Conservation (phyloP, 2,113 vertebrate genomes). For the Carassius auratus region DNA sequence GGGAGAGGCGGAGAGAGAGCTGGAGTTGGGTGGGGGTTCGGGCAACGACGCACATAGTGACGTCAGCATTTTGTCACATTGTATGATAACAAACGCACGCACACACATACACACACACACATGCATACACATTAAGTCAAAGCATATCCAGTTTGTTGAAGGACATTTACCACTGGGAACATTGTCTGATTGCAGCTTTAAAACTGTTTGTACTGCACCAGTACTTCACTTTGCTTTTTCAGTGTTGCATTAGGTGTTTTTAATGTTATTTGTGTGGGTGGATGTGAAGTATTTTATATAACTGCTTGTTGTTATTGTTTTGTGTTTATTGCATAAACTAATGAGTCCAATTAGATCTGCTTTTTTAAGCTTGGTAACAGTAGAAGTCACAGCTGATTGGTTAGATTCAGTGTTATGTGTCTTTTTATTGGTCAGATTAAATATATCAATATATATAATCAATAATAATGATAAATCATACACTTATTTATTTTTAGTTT, state of each 20-base stretch:
- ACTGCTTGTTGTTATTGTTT: not conserved
- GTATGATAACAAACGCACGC: constrained; percentile 36
- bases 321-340: constrained; percentile 28
- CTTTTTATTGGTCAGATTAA: not conserved
- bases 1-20: constrained; percentile 39
- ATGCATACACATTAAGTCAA: constrained; percentile 12
- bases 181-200: not conserved
- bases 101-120: constrained; percentile 34
- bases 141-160: constrained; percentile 3
- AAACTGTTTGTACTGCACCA: not conserved
- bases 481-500: no score
- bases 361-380: constrained; percentile 1
- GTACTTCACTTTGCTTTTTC: not conserved
- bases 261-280: not conserved
- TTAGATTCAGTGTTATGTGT: not conserved
- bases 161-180: not conserved
- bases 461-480: no score
- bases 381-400: constrained; percentile 34
- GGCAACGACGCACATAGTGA: constrained; percentile 54
- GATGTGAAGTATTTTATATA: constrained; percentile 11
- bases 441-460: not conserved
- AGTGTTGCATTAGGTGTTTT: not conserved
- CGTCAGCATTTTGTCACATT: constrained; percentile 50
- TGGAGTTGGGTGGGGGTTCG: constrained; percentile 28
- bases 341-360: constrained; percentile 26